phyloP scores from a whole-genome alignment of 2,797 vertebrate genomes.

The Oreochromis mossambicus region DNA sequence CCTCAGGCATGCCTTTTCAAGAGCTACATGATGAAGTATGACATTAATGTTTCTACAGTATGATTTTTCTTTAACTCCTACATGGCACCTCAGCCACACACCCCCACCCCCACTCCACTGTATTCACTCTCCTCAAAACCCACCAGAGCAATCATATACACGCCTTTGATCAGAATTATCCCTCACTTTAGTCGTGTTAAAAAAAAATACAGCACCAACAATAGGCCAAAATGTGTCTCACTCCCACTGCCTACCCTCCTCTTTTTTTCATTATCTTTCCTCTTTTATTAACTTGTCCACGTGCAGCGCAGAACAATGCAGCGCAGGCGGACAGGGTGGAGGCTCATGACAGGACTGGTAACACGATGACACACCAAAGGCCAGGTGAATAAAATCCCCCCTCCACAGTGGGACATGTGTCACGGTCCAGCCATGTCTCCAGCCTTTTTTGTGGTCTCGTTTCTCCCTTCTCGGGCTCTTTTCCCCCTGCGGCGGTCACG shows the following conservation, averaged over 20 bases:
- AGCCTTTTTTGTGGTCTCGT: conserved; percentile 72
- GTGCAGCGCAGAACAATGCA: conserved; percentile 56
- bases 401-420: conserved; percentile 73
- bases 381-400: conserved; percentile 61
- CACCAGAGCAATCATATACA: conserved; percentile 38
- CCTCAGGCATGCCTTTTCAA: conserved; percentile 52
- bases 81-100: neutral
- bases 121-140: conserved; percentile 34
- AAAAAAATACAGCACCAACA: conserved; percentile 60
- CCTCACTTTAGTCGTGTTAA: conserved; percentile 51
- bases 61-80: conserved; percentile 6
- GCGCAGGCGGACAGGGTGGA: conserved; percentile 61
- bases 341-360: conserved; percentile 69
- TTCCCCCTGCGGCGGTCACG: conserved; percentile 58
- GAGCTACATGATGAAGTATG: neutral
- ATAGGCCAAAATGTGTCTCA: conserved; percentile 55
- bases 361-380: conserved; percentile 80
- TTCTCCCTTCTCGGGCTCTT: conserved; percentile 34
- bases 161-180: conserved; percentile 71
- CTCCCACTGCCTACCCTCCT: conserved; percentile 53
- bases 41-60: conserved; percentile 18
- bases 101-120: neutral
- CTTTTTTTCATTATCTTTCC: conserved; percentile 55
- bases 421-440: conserved; percentile 63
- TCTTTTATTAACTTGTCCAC: conserved; percentile 64